Evolutionary conservation across 2,113 vertebrate genomes (phyloP).

Genomic region (Chelonoidis abingdonii): DNA sequence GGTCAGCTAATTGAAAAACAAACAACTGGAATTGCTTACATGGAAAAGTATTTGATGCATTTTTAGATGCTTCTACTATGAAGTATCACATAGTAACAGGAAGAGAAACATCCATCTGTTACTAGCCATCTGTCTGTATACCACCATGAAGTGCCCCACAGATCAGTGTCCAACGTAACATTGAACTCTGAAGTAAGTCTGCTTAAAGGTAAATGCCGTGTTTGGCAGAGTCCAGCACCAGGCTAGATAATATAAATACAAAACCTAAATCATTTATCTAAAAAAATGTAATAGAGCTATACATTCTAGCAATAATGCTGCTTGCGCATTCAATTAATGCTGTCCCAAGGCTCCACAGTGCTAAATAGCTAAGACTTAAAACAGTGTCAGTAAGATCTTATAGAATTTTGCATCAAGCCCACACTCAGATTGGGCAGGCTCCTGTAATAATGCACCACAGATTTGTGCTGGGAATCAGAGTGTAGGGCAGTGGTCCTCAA

Average conservation of each 20-base stretch:
- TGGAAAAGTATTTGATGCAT: neutral
- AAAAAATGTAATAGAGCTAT: neutral
- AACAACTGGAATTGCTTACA: neutral
- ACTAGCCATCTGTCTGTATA: neutral
- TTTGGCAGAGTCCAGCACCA: rapidly evolving
- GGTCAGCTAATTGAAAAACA: neutral
- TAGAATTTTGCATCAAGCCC: neutral
- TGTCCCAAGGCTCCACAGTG: neutral
- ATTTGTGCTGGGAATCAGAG: neutral
- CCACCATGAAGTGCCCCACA: neutral
- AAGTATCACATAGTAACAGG: neutral
- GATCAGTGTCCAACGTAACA: neutral
- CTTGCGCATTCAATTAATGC: neutral
- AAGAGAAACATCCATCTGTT: rapidly evolving
- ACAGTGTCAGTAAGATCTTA: neutral
- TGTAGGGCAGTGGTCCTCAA: neutral
- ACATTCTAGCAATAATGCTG: neutral
- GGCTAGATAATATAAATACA: neutral
- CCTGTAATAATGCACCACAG: neutral
- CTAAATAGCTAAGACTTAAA: too few species aligned
- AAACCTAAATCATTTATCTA: neutral
- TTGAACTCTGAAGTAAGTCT: neutral
- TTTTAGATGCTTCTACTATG: neutral
- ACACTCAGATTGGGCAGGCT: neutral
- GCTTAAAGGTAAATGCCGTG: neutral